Evolutionary conservation across 2,113 vertebrate species (phyloP), one percentile per base, ranked within the genome.

Genomic region (Channa argus): DNA sequence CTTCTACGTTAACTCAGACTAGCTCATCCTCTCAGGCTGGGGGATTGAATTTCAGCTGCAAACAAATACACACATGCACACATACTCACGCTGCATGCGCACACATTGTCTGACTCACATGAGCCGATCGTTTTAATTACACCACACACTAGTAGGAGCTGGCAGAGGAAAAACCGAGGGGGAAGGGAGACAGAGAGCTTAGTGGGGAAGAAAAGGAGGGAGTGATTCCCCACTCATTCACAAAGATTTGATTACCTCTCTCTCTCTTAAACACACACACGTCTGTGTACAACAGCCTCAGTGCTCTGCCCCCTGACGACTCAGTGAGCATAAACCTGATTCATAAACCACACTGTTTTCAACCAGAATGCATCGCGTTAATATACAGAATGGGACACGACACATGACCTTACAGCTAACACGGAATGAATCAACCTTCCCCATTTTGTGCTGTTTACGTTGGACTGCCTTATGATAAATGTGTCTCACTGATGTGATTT

Each of bases 151-250:
- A 64, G 76, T 53, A 47, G 73, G 74, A 85, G 78, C 76, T 67
- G 69, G 39, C 60, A 68, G 51, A 68, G 52, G 63, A 66, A 60
- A 58, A 15, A 45, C 9, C 44, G 63, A 68, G 62, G 55, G 67
- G 58, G 71, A 8, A 14, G 69, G 59, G 59, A 37, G 70, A 15
- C 6, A 9, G 64, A 53, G 44, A 6, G 50, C 24, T 24, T 24
- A 24, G 24, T 24, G 47, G 63, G 47, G 0, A 37, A 45, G 63
- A 46, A 50, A 60, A 37, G 45, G 45, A 11, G 38, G 47, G 54
- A 44, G 69, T 39, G 60, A 79, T 54, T 83, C 76, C 15, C 49
- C 51, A 67, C 82, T 89, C 89, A 86, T 88, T 92, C 84, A 89
- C 84, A 79, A 86, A 86, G 79, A 89, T 77, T 78, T 82, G 64